Percentiles rank a stretch among this genome's conserved stretches.
These are phyloP conservation scores for Allophyes oxyacanthae DNA, from an alignment of 2,888 invertebrate species.

Conservation along the genomic window DNA sequence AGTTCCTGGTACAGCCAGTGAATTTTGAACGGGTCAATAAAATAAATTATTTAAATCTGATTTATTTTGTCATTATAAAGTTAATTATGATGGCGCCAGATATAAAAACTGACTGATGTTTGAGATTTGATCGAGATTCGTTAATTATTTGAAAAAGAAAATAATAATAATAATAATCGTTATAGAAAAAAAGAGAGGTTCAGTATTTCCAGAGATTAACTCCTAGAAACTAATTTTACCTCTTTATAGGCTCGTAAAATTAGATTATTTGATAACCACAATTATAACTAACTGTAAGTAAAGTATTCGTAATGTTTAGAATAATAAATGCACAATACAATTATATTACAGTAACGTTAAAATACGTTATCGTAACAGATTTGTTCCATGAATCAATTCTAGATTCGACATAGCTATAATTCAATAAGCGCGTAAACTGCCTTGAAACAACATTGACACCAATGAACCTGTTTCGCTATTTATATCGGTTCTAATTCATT, in stretches of 20 bases:
- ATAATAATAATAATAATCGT: too few species aligned
- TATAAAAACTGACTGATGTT: constrained; percentile 1
- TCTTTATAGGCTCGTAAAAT: too few species aligned
- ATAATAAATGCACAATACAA: too few species aligned
- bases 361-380: too few species aligned
- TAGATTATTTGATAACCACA: too few species aligned
- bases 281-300: too few species aligned
- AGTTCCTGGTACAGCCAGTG: constrained; percentile 28
- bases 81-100: constrained; percentile 3
- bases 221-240: too few species aligned
- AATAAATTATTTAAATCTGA: constrained; percentile 8
- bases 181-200: too few species aligned
- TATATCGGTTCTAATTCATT: constrained; percentile 26
- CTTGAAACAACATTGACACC: constrained; percentile 48
- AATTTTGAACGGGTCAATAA: constrained; percentile 23
- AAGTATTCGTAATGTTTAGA: too few species aligned
- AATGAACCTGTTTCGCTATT: constrained; percentile 29
- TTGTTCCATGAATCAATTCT: not conserved
- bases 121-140: not conserved
- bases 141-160: too few species aligned
- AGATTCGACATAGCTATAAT: constrained; percentile 2
- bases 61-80: constrained; percentile 18
- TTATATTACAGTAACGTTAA: not conserved
- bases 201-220: too few species aligned
- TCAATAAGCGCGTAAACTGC: constrained; percentile 7